Evolutionary conservation across 2,797 vertebrate genomes (phyloP), one percentile per base, ranked within the genome.

Genomic region (Anabacerthia variegaticeps): DNA sequence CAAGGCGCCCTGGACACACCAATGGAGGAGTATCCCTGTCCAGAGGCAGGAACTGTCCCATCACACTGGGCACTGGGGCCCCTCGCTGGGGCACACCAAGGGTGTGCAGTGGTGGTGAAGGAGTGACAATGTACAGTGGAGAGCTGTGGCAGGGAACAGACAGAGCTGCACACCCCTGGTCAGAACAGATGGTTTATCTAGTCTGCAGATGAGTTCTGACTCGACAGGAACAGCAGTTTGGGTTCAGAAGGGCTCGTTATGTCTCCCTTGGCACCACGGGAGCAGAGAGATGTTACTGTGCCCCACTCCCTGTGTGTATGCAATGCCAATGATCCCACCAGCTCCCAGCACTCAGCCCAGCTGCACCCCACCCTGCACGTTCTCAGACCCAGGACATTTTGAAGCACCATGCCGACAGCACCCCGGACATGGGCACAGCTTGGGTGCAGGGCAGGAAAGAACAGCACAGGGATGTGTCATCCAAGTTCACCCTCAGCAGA

Each of bases 71-170:
- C 44, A 46, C 44, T 44, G 19, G 43, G 43, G 43, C 14, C 18
- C 59, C 15, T 1, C 0, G 0, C 51, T 19, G 8, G 6, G 36
- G 27, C n/a, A 26, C 0, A 1, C 30, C 1, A 26, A 17, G 41
- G 6, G 28, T 12, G 74, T 14, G 2, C 6, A 1, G 39, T 2
- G 48, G 28, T 21, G 74, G 12, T 18, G 41, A 23, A 7, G 41
- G 19, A n/a, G 32, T 0, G 3, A 16, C 24, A 59, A 36, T 0
- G 41, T 3, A 10, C 3, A 26, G 43, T 1, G 36, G 12, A 71
- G 41, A 84, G 48, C 23, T 3, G 4, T 5, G 52, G 59, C 59
- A 83, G 52, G 23, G 41, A 62, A 23, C 56, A 51, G 74, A 67
- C 36, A 48, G 63, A 67, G 58, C 4, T 27, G 44, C 54, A 21